These are phyloP conservation scores for Paramisgurnus dabryanus DNA, from an alignment of 2,113 vertebrate species.

Conservation along the genomic window DNA sequence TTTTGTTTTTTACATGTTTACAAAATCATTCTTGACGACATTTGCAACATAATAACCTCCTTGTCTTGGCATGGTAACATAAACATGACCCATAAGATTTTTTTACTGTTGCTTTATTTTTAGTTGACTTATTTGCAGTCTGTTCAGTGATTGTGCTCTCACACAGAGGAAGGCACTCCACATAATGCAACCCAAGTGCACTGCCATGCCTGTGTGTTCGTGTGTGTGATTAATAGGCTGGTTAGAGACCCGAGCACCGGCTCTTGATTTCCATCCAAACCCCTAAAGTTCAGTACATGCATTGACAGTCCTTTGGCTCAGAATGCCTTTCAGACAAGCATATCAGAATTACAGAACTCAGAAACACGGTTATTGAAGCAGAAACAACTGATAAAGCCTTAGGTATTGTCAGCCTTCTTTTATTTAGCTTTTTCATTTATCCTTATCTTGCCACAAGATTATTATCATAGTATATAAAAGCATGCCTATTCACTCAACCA, in stretches of 20 bases:
- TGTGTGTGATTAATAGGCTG: constrained; percentile 36
- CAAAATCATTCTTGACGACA: neutral
- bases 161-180: constrained; percentile 33
- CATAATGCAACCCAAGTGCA: constrained; percentile 39
- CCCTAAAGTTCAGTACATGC: constrained; percentile 13
- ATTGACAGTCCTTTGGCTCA: constrained; percentile 5
- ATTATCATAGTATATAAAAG: neutral
- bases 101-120: neutral
- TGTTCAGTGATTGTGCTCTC: constrained; percentile 16
- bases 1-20: no score
- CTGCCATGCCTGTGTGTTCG: constrained; percentile 8
- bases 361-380: neutral
- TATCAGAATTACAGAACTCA: neutral
- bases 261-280: constrained; percentile 26
- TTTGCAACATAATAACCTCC: neutral
- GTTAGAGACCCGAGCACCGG: constrained; percentile 9
- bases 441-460: neutral
- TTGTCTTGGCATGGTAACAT: constrained; percentile 5
- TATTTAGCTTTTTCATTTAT: neutral
- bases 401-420: neutral
- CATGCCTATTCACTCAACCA: neutral
- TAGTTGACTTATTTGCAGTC: constrained; percentile 14
- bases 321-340: neutral
- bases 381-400: neutral
- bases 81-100: neutral